Percentiles rank a stretch among this genome's conserved stretches.
Conservation (phyloP, 2,113 vertebrate species). For the Litocranius walleri region DNA sequence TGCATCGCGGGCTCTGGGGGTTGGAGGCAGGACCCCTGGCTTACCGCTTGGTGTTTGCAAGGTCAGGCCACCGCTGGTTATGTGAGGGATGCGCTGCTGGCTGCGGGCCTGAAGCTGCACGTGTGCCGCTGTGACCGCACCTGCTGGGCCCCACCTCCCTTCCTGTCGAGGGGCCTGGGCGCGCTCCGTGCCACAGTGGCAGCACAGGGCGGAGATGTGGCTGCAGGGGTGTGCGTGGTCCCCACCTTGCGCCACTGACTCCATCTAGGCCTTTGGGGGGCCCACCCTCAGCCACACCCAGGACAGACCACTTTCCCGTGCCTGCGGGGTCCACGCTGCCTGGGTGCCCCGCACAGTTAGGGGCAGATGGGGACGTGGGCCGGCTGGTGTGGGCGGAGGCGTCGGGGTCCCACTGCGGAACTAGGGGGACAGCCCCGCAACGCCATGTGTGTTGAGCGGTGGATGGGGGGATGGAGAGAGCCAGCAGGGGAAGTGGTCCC, state of each 20-base stretch:
- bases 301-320: not conserved
- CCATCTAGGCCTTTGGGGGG: not conserved
- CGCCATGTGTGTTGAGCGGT: not conserved
- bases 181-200: rapidly evolving
- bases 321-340: not conserved
- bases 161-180: not conserved
- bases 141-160: not conserved
- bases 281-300: not conserved
- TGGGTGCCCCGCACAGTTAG: not conserved
- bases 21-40: not conserved
- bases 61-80: not conserved
- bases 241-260: not conserved
- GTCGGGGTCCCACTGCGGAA: rapidly evolving
- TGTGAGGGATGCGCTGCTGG: not conserved
- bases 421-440: not conserved
- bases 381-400: rapidly evolving
- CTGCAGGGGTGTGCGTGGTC: not conserved
- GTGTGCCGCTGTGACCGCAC: rapidly evolving
- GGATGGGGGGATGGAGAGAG: not conserved
- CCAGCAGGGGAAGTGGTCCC: not conserved
- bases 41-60: not conserved
- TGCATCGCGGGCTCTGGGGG: not conserved
- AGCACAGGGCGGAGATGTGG: not conserved
- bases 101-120: not conserved
- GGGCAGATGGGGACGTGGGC: not conserved